Evolutionary conservation across 2,888 invertebrate species (phyloP), one percentile per base, ranked within the genome.

Genomic region (Helobdella robusta): DNA sequence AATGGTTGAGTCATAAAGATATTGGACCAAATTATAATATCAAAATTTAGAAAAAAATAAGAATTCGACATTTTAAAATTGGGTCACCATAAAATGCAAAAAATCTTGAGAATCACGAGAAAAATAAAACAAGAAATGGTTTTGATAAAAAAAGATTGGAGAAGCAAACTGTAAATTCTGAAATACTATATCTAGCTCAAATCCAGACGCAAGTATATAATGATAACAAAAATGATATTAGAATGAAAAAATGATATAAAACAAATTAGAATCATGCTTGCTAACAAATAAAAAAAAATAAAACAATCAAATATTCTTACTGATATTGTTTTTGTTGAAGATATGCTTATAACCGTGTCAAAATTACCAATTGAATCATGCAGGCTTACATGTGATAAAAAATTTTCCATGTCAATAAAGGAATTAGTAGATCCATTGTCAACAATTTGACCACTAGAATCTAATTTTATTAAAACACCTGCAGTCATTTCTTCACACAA

Each of bases 361-460:
- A 95, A 86, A 82, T 98, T 97, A 34, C 95, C 97, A 67, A 97
- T 86, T n/a, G 91, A 90, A 65, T 91, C 89, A 83, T 98, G 97
- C 76, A 98, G 90, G 67, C 90, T 89, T 68, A 94, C 91, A 82
- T 97, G 97, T 73, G 97, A 83, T 23, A 88, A 86, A 83, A 92
- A 97, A 61, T 91, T 90, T 79, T 85, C 81, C 73, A 88, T 85
- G 77, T 92, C 91, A 59, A 93, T 86, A 2, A 89, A 89, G 8
- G 75, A 73, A 82, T 91, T 92, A 72, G 94, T 94, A 68, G 92
- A 91, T 52, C 95, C 66, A 8, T 28, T 15, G 52, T 69, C 69
- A 11, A 68, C 15, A 8, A 64, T 18, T 8, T 65, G 48, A 6
- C 70, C 68, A n/a, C 25, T 25, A 46, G 67, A 34, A 50, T 56